Conservation (phyloP, 2,888 invertebrate genomes). For the Nycteola revayana region DNA sequence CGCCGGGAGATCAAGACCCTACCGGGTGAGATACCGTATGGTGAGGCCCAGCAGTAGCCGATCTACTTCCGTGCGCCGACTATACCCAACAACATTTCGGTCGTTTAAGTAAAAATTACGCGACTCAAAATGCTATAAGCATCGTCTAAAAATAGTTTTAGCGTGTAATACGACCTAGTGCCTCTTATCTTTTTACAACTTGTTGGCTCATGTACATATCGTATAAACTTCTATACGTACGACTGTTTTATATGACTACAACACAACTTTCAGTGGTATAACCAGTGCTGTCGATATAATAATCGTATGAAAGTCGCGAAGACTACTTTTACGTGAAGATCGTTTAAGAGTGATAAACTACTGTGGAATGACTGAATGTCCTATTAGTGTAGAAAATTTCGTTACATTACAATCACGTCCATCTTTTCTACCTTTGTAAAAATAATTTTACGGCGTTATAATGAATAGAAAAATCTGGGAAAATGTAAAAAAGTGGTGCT, state of each 20-base stretch:
- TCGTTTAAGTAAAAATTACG: background rate
- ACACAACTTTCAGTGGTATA: background rate
- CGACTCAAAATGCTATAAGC: background rate
- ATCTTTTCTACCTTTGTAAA: background rate
- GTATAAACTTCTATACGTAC: constrained; percentile 1
- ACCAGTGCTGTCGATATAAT: constrained; percentile 1
- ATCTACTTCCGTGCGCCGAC: too few relatives aligned
- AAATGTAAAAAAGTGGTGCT: constrained; percentile 2
- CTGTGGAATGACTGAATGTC: constrained; percentile 1
- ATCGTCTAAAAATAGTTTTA: background rate
- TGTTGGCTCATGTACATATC: background rate
- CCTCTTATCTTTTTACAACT: background rate
- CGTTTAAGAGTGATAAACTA: constrained; percentile 1
- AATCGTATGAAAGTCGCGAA: constrained; percentile 1
- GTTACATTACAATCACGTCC: background rate
- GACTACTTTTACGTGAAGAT: constrained; percentile 2
- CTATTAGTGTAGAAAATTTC: background rate
- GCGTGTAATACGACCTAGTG: background rate
- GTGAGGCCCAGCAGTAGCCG: too few relatives aligned
- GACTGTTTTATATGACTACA: background rate
- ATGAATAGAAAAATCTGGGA: background rate
- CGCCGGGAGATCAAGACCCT: too few relatives aligned
- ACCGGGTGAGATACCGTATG: too few relatives aligned
- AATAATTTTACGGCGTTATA: background rate
- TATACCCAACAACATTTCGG: too few relatives aligned